Evolutionary conservation across 2,113 vertebrate species (phyloP).

Genomic region (Triplophysa dalaica): DNA sequence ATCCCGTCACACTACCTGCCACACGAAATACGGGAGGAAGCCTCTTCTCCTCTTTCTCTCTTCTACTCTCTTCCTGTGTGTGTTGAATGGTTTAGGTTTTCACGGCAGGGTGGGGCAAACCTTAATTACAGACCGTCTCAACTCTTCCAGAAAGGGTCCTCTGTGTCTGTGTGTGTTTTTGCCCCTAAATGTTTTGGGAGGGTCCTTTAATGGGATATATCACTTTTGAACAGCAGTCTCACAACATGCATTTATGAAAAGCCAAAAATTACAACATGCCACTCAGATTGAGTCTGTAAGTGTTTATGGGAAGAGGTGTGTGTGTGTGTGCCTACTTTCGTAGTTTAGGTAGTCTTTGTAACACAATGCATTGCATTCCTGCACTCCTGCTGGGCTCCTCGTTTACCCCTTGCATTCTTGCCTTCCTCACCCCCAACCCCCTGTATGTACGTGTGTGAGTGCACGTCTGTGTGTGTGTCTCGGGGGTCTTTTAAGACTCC

Average conservation of each 20-base stretch:
- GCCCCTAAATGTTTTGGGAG: constrained; percentile 37
- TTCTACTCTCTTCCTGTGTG: constrained; percentile 3
- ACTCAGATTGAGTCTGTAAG: constrained; percentile 30
- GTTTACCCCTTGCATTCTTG: constrained; percentile 42
- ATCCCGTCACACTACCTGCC: constrained; percentile 32
- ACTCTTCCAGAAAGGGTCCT: constrained; percentile 50
- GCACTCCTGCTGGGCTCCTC: constrained; percentile 41
- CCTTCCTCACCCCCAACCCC: constrained; percentile 30
- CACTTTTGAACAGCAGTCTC: constrained; percentile 16
- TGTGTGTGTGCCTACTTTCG: constrained; percentile 33
- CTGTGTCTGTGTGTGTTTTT: constrained; percentile 37
- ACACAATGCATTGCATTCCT: constrained; percentile 47
- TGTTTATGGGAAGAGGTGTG: constrained; percentile 35
- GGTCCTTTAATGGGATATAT: constrained; percentile 26
- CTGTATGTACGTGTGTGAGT: constrained; percentile 27
- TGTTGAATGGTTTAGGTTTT: constrained; percentile 50
- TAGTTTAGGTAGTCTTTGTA: constrained; percentile 40
- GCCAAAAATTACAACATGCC: constrained; percentile 44
- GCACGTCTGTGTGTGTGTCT: neutral
- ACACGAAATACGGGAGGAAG: constrained; percentile 26
- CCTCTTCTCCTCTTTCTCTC: neutral
- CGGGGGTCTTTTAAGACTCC: constrained; percentile 27
- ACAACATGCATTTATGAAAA: constrained; percentile 51
- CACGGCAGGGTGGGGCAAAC: constrained; percentile 48
- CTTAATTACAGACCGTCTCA: constrained; percentile 49